Evolutionary conservation across 2,888 invertebrate species (phyloP), one percentile per base, ranked within the genome.

Genomic region (Ganaspis brasiliensis): DNA sequence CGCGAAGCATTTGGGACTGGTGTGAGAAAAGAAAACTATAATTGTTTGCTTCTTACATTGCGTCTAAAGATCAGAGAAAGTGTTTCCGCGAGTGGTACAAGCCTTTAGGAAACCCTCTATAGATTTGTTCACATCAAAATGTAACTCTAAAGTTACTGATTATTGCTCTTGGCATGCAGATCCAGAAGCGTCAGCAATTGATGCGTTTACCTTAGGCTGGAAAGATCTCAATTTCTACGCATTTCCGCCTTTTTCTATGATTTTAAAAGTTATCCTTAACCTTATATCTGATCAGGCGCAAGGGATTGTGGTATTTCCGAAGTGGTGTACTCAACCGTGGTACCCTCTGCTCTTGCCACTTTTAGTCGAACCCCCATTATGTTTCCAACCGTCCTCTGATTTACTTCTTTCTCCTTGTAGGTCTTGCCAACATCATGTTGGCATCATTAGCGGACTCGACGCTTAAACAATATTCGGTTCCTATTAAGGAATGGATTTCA

Each of bases 11-110:
- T n/a, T 79, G 79, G 76, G 52, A 75, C 24, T 81, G 73, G 73
- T 81, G 79, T 14, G 78, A 78, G 67, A 57, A 70, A 16, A 52
- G 75, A 45, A 67, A 79, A 6, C 72, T 80, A 6, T 78, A 74
- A 75, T 8, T 80, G 14, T 71, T 77, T 57, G 77, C 71, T n/a
- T 77, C 79, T 10, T 77, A 77, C 40, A 79, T 79, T 6, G 31
- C 31, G 6, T 31, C 31, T 2, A 31, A 31, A 31, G 31, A 31
- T 31, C 31, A 4, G 31, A 31, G 3, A 6, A 31, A 31, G 31
- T 31, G 2, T 31, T 31, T 31, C 6, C 31, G 6, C 31, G 31
- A 4, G 31, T 31, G 31, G 31, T 31, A 4, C 31, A 31, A 31
- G 6, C 31, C 31, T 31, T 31, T 31, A 6, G 31, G 2, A 31